Percentiles rank a stretch among this genome's conserved stretches.
Conservation (phyloP, 2,797 vertebrate species). For the Myotis planiceps region DNA sequence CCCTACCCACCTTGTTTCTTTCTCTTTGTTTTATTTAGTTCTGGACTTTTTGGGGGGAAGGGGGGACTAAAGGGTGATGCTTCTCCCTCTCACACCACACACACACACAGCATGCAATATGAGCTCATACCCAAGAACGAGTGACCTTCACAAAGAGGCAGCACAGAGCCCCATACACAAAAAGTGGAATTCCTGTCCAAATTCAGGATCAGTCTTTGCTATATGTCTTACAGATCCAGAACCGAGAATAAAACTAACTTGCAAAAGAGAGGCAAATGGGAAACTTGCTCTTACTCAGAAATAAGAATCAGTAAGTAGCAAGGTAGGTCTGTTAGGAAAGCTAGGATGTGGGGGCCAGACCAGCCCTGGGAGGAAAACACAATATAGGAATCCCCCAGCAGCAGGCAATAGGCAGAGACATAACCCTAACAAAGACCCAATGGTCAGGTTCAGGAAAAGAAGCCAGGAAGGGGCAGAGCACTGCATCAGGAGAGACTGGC, state of each 20-base stretch:
- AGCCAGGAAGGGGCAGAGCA: not conserved
- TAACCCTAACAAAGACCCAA: not conserved
- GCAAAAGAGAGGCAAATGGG: not conserved
- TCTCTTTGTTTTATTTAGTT: not conserved
- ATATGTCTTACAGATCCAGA: not conserved
- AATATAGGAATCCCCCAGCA: not conserved
- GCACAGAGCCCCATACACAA: not conserved
- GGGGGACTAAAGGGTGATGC: not conserved
- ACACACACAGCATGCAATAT: not conserved
- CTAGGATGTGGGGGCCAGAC: not conserved
- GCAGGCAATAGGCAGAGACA: not conserved
- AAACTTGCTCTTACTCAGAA: not conserved
- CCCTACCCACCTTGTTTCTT: not conserved
- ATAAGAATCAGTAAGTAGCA: not conserved
- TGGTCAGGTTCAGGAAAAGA: not conserved
- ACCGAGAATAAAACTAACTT: constrained; percentile 18
- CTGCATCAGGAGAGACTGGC: not conserved
- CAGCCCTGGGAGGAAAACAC: not conserved
- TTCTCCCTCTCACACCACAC: not conserved
- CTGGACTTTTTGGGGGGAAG: not conserved
- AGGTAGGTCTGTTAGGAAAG: not conserved
- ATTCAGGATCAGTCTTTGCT: not conserved
- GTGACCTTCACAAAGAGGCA: not conserved
- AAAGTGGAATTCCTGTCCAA: not conserved
- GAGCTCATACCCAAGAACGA: not conserved